Evolutionary conservation across 2,797 vertebrate species (phyloP).

Genomic region (Cichlasoma orientale): DNA sequence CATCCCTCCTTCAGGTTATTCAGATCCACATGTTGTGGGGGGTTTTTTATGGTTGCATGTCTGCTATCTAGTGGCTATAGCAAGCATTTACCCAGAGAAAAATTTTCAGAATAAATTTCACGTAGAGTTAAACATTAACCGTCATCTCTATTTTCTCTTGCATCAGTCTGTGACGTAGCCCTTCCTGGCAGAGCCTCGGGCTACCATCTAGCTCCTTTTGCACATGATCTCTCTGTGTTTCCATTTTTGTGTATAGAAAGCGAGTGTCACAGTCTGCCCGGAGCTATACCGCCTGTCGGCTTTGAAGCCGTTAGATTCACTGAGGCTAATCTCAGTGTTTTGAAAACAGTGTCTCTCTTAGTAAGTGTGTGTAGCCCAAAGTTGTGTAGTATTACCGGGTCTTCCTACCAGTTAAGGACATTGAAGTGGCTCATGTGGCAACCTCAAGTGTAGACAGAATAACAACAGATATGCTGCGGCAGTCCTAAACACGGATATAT

Average conservation of each 20-base stretch:
- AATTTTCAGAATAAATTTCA: background rate
- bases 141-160: constrained; percentile 14
- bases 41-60: background rate
- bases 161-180: constrained; percentile 15
- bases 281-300: constrained; percentile 56
- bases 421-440: background rate
- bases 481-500: background rate
- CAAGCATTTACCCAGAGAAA: background rate
- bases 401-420: background rate
- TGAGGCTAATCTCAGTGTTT: constrained; percentile 50
- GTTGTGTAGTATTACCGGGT: background rate
- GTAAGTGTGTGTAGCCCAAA: constrained; percentile 10
- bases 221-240: constrained; percentile 46
- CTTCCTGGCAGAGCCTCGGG: constrained; percentile 56
- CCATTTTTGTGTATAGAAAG: constrained; percentile 50
- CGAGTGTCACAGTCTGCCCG: constrained; percentile 53
- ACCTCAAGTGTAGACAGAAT: background rate
- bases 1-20: background rate
- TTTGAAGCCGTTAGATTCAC: constrained; percentile 54
- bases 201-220: constrained; percentile 52
- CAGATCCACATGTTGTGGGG: background rate
- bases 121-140: background rate
- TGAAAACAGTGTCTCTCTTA: constrained; percentile 42
- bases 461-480: background rate
- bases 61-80: background rate